Evolutionary conservation across 2,113 vertebrate species (phyloP), one percentile per base, ranked within the genome.

Genomic region (Falco punctatus): DNA sequence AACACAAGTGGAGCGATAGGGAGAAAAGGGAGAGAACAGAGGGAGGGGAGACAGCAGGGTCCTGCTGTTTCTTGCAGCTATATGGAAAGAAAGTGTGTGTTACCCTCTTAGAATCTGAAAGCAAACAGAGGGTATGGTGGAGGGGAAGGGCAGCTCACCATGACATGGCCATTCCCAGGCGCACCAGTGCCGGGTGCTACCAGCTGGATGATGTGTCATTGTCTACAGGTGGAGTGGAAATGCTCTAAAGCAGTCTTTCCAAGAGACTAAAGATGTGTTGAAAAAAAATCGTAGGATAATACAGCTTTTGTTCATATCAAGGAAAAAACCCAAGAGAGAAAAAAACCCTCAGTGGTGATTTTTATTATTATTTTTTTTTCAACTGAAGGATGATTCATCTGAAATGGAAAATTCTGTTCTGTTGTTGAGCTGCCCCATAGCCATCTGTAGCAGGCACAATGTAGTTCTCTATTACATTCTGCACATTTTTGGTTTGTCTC

Each of bases 1-100:
- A 67, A 51, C 27, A 13, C 0, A 1, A 57, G 40, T 44, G 22
- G 46, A 83, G 14, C 1, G 2, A 22, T 13, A 48, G 12, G 81
- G 26, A 51, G 21, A 27, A 44, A 55, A 40, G 44, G 28, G 52
- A 74, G 30, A 51, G 77, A 82, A 33, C 8, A 40, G 44, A 51
- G 4, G 26, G 35, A 61, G 54, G 16, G 9, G 13, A 69, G 22
- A 13, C 57, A 32, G 15, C 35, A 80, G 13, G 14, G 48, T 74
- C 32, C 62, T 81, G 48, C 13, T 12, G 11, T 69, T 90, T 80
- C 55, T 33, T 93, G 27, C 24, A 55, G 48, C 23, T 54, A 3
- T 26, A 51, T 21, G 67, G 40, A 35, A 74, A 30, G 40, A 61
- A 83, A n/a, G 21, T 13, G n/a, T 21, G 28, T 10, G 30, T 38